These are phyloP conservation scores for Myotis findleyi DNA, from an alignment of 2,797 vertebrate genomes.

Conservation along the genomic window DNA sequence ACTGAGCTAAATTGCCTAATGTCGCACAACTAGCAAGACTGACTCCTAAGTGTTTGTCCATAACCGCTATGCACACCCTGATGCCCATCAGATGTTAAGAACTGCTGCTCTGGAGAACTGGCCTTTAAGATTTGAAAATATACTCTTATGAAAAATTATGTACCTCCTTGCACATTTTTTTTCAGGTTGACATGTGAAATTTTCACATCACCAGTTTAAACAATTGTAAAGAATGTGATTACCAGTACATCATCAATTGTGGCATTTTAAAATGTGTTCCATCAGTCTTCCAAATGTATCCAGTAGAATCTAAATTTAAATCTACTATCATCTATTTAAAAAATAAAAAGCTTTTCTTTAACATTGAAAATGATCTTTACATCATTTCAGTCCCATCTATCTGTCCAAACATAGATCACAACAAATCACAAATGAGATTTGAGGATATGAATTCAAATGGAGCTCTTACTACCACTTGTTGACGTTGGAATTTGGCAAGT, in stretches of 20 bases:
- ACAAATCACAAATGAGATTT: neutral
- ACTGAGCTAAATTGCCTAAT: neutral
- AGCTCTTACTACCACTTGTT: neutral
- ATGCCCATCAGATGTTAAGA: neutral
- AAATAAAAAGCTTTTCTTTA: neutral
- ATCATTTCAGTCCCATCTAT: neutral
- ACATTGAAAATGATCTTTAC: neutral
- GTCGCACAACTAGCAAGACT: neutral
- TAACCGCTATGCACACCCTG: neutral
- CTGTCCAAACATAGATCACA: neutral
- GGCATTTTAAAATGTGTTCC: slow-evolving; percentile 25
- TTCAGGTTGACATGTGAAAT: slow-evolving; percentile 5
- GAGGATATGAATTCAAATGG: neutral
- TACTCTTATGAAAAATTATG: neutral
- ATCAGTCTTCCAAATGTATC: neutral
- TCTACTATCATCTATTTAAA: neutral
- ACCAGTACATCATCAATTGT: neutral
- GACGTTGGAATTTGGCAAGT: neutral
- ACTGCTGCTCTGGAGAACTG: neutral
- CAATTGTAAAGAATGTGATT: slow-evolving; percentile 16
- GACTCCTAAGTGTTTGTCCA: neutral
- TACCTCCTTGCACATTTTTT: neutral
- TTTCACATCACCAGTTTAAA: neutral
- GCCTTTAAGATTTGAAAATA: slow-evolving; percentile 5
- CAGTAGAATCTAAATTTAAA: slow-evolving; percentile 47